These are phyloP conservation scores for Timema podura DNA, from an alignment of 2,888 invertebrate species.

Conservation along the genomic window DNA sequence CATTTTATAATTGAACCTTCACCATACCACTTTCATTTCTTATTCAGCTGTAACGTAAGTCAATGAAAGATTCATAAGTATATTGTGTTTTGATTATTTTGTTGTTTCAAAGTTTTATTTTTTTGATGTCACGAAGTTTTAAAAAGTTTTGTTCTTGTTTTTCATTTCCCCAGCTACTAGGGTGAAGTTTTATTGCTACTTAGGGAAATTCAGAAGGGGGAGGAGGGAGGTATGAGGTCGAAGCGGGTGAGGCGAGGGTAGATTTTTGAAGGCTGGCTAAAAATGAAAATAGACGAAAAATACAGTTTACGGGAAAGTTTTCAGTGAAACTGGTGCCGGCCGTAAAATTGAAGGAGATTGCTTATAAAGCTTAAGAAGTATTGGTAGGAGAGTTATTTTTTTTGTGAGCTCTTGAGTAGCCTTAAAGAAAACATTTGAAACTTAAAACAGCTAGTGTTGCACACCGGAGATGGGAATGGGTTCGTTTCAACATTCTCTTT, in stretches of 20 bases:
- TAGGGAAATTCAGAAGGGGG: slow-evolving; percentile 21
- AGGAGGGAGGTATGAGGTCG: not conserved
- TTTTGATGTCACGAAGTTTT: not conserved
- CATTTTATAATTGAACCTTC: no score
- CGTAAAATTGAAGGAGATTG: slow-evolving; percentile 27
- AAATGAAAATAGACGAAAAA: not conserved
- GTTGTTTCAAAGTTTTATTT: not conserved
- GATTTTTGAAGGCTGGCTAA: no score
- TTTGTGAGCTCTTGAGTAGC: not conserved
- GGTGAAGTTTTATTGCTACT: slow-evolving; percentile 25
- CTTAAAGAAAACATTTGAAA: not conserved
- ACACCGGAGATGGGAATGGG: not conserved
- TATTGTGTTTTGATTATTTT: slow-evolving; percentile 13
- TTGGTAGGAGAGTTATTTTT: not conserved
- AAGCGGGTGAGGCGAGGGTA: not conserved
- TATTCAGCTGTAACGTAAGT: slow-evolving; percentile 2
- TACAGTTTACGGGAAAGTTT: slow-evolving; percentile 22
- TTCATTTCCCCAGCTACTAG: slow-evolving; percentile 2
- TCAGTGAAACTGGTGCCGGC: slow-evolving; percentile 18
- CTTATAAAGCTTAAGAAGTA: slow-evolving; percentile 20
- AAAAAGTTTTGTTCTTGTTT: not conserved
- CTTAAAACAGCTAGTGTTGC: not conserved
- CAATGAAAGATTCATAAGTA: slow-evolving; percentile 13
- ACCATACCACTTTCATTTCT: no score
- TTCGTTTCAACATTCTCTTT: not conserved